phyloP scores from a whole-genome alignment of 30 jellyfish, hydroid and myxozoan species.

The Clytia hemisphaerica region DNA sequence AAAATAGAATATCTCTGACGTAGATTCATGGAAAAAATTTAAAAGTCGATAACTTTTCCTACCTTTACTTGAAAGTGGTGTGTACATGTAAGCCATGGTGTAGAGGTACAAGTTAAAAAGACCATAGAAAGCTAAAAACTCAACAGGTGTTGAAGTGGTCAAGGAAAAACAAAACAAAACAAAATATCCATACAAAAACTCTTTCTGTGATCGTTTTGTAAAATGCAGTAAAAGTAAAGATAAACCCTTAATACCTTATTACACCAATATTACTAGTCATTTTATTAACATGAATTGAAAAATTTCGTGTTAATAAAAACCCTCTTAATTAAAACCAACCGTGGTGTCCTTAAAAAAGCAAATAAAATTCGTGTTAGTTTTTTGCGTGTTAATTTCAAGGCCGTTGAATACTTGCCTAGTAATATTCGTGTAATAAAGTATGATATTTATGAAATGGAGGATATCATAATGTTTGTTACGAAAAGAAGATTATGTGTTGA shows the following conservation, averaged over 20 bases:
- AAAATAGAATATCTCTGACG: too few relatives aligned
- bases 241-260: not conserved
- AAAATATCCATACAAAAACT: not conserved
- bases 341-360: too few relatives aligned
- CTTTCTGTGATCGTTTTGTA: not conserved
- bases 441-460: too few relatives aligned
- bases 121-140: constrained; percentile 83
- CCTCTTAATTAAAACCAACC: too few relatives aligned
- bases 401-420: not conserved
- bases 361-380: not conserved
- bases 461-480: too few relatives aligned
- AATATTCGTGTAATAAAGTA: not conserved
- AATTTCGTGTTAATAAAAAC: too few relatives aligned
- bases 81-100: constrained; percentile 97
- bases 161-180: not conserved
- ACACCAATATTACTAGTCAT: too few relatives aligned
- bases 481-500: not conserved
- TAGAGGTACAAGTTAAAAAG: constrained; percentile 82
- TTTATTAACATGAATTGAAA: too few relatives aligned
- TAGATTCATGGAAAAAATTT: too few relatives aligned
- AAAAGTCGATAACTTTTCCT: constrained; percentile 35
- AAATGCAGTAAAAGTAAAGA: not conserved
- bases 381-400: not conserved
- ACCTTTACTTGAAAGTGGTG: constrained; percentile 91
- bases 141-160: constrained; percentile 64